These are phyloP conservation scores for Ligdia adustata DNA, from an alignment of 2,888 invertebrate genomes.

Conservation along the genomic window DNA sequence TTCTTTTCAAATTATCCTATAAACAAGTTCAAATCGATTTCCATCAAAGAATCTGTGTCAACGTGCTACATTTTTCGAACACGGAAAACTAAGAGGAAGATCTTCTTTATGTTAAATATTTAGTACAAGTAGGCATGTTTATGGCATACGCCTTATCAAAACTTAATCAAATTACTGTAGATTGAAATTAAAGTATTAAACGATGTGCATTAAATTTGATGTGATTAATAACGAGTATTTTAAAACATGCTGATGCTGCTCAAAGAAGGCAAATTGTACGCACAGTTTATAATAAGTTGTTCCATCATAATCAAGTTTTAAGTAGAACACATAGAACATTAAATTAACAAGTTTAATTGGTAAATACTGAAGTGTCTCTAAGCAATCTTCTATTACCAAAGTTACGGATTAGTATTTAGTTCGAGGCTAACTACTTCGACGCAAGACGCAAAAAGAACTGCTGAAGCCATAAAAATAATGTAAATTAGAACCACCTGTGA, in stretches of 20 bases:
- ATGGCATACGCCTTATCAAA: constrained; percentile 2
- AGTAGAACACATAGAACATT: not conserved
- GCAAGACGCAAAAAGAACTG: constrained; percentile 9
- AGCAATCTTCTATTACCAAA: constrained; percentile 10
- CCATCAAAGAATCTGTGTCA: constrained; percentile 5
- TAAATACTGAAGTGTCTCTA: constrained; percentile 16
- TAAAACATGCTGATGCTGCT: no score
- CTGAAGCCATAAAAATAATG: constrained; percentile 12
- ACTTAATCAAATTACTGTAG: not conserved
- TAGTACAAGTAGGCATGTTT: not conserved
- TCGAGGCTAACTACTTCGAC: constrained; percentile 17
- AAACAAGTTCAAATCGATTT: constrained; percentile 4
- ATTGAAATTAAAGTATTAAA: not conserved
- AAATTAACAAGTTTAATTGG: constrained; percentile 21
- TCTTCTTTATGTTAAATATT: constrained; percentile 6
- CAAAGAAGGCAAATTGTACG: constrained; percentile 1
- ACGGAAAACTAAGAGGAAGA: not conserved
- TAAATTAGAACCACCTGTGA: no score
- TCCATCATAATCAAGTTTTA: constrained; percentile 1
- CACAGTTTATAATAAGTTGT: not conserved
- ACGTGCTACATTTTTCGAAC: constrained; percentile 1
- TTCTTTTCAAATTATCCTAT: no score
- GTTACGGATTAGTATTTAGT: constrained; percentile 22
- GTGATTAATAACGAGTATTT: constrained; percentile 1
- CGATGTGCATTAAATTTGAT: constrained; percentile 1